These are phyloP conservation scores for Gambusia yucatana DNA, from an alignment of 2,797 vertebrate genomes.

Conservation along the genomic window DNA sequence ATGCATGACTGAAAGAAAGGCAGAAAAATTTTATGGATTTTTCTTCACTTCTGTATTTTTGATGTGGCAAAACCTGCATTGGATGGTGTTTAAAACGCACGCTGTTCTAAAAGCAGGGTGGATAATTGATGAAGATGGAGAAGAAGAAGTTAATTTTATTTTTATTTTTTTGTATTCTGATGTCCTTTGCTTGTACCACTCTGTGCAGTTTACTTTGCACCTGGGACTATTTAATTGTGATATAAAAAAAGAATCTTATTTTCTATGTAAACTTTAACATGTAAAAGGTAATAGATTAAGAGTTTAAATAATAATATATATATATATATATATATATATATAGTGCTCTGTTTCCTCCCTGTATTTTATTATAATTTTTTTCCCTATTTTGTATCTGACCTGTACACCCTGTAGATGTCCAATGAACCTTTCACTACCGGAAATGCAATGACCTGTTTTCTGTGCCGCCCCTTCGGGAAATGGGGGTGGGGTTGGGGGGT, in stretches of 20 bases:
- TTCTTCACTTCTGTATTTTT: background rate
- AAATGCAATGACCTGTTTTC: conserved; percentile 86
- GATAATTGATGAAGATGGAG: conserved; percentile 36
- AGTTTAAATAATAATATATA: conserved; percentile 65
- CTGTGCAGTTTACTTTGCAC: conserved; percentile 79
- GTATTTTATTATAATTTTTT: conserved; percentile 73
- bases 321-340: conserved; percentile 60
- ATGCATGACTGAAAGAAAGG: background rate
- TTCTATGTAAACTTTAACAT: conserved; percentile 79
- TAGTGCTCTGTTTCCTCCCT: conserved; percentile 77
- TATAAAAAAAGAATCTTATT: conserved; percentile 76
- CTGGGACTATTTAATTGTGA: conserved; percentile 79
- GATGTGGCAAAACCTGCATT: background rate
- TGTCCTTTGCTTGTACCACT: conserved; percentile 75
- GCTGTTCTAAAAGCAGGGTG: conserved; percentile 59
- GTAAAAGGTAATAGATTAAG: conserved; percentile 70
- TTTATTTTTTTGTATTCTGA: conserved; percentile 65
- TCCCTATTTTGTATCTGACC: conserved; percentile 78
- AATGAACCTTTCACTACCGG: conserved; percentile 79
- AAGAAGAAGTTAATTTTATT: background rate
- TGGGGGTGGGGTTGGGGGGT: conserved; percentile 61
- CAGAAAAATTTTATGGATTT: background rate
- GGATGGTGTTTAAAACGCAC: conserved; percentile 26
- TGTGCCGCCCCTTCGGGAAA: conserved; percentile 71
- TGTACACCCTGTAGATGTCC: conserved; percentile 79